Percentiles rank a stretch among this genome's conserved stretches.
Evolutionary conservation across 2,797 vertebrate species (phyloP).

Genomic region (Chaetophractus vellerosus): DNA sequence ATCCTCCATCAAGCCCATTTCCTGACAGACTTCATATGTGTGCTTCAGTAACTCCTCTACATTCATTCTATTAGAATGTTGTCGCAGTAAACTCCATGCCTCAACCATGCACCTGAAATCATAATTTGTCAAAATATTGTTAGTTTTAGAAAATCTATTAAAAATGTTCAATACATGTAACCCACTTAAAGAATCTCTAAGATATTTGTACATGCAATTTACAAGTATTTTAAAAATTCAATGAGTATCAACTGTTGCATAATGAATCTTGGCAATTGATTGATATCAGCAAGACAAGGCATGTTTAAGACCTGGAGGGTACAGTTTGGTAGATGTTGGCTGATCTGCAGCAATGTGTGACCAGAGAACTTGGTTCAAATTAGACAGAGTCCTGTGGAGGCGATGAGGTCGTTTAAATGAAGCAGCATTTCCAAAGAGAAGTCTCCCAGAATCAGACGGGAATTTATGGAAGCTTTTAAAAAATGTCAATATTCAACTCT

Average conservation of each 20-base stretch:
- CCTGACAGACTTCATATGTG: slow-evolving; percentile 95
- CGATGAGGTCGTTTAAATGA: neutral
- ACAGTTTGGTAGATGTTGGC: neutral
- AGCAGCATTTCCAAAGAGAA: neutral
- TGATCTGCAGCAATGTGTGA: neutral
- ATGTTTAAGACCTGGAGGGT: neutral
- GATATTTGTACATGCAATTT: neutral
- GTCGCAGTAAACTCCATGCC: slow-evolving; percentile 94
- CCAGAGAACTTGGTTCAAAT: neutral
- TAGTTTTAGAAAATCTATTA: slow-evolving; percentile 20
- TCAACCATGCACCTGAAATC: slow-evolving; percentile 95
- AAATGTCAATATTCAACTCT: neutral
- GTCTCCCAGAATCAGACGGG: neutral
- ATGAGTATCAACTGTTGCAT: neutral
- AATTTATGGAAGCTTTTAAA: neutral
- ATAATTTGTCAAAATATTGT: slow-evolving; percentile 23
- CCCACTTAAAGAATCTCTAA: neutral
- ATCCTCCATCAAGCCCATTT: slow-evolving; percentile 95
- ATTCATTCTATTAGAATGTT: slow-evolving; percentile 92
- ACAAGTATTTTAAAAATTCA: slow-evolving; percentile 17
- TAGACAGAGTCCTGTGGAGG: neutral
- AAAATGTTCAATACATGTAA: neutral
- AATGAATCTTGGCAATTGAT: neutral
- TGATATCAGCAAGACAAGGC: neutral
- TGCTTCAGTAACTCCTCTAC: slow-evolving; percentile 93